These are phyloP conservation scores for Pseudochaenichthys georgianus DNA, from an alignment of 2,797 vertebrate species.

Conservation along the genomic window DNA sequence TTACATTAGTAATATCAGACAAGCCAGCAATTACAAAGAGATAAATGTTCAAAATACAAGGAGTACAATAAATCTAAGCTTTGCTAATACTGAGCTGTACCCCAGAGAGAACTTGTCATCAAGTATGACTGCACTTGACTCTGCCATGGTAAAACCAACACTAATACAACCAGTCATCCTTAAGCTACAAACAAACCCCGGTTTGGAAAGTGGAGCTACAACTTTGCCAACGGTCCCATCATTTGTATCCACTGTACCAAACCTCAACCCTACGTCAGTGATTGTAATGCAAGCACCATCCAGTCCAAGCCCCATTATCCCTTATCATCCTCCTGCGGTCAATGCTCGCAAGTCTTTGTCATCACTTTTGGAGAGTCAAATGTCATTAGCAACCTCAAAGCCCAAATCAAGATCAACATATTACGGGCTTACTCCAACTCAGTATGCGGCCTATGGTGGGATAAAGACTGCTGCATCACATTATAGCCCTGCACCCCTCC, in stretches of 20 bases:
- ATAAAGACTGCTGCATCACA: conserved; percentile 65
- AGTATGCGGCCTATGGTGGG: conserved; percentile 81
- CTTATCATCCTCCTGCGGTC: conserved; percentile 53
- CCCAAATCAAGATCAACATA: conserved; percentile 79
- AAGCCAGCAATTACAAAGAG: conserved; percentile 41
- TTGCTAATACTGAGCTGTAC: conserved; percentile 36
- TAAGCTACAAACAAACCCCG: conserved; percentile 55
- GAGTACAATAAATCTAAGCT: conserved; percentile 42
- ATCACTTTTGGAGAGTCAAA: conserved; percentile 76
- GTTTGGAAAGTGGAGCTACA: conserved; percentile 43
- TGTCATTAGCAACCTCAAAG: conserved; percentile 70
- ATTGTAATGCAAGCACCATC: conserved; percentile 36
- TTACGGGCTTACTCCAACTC: conserved; percentile 83
- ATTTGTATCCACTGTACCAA: conserved; percentile 55
- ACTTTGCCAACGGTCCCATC: conserved; percentile 67
- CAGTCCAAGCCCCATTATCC: conserved; percentile 45
- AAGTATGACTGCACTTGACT: conserved; percentile 17
- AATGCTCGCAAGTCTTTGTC: conserved; percentile 79
- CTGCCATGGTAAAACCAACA: conserved; percentile 39
- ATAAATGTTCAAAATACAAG: conserved; percentile 46
- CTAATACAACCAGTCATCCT: conserved; percentile 19
- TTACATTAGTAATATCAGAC: conserved; percentile 31
- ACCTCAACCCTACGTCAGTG: conserved; percentile 28
- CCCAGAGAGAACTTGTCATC: conserved; percentile 48
- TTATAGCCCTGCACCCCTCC: conserved; percentile 43